Base-by-base conservation (phyloP, 2,113 vertebrate genomes). In the Lagenorhynchus albirostris region DNA sequence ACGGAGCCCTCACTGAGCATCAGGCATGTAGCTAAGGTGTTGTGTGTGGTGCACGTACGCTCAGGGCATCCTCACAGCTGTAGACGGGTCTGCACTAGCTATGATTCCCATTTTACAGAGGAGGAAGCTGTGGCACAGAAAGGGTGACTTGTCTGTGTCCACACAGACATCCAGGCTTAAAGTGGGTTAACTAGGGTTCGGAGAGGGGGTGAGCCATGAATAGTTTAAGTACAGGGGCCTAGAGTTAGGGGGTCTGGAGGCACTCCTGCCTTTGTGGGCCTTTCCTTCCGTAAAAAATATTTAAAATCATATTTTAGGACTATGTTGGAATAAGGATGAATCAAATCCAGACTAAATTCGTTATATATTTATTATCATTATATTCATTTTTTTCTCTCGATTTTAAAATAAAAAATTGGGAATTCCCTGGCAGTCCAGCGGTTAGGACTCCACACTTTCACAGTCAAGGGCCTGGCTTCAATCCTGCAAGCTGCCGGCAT, bases 21-120 rank as follows among this genome's bases (percentile, higher is more conserved):
- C 47, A 29, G 70, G 62, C n/a, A 1, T 0, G 0, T 2, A 0
- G 44, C 18, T 23, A 18, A 62, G 94, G 47, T 6, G 26, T 4
- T 5, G 17, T 1, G 20, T 8, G 26, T 4, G 3, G 17, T 1
- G 20, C 21, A 15, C 9, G 1, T 58, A 53, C 3, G 4, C 55
- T 36, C 25, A 17, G 33, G 13, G 21, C 25, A 25, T 38, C 60
- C 62, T 17, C 50, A 1, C 0, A 1, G 68, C 58, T 33, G 5
- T 6, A 44, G 58, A 33, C 15, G 11, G 33, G 41, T 41, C 33
- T 6, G 25, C 23, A 17, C 18, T 11, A 6, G 2, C 25, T 18
- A 8, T 17, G 25, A 18, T 23, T 17, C 65, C 41, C 55, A 23
- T 83, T 60, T 83, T 60, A 80, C 44, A 84, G 50, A 93, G 31